These are phyloP conservation scores for Ceyx margarethae DNA, from an alignment of 2,113 vertebrate genomes.

Conservation along the genomic window DNA sequence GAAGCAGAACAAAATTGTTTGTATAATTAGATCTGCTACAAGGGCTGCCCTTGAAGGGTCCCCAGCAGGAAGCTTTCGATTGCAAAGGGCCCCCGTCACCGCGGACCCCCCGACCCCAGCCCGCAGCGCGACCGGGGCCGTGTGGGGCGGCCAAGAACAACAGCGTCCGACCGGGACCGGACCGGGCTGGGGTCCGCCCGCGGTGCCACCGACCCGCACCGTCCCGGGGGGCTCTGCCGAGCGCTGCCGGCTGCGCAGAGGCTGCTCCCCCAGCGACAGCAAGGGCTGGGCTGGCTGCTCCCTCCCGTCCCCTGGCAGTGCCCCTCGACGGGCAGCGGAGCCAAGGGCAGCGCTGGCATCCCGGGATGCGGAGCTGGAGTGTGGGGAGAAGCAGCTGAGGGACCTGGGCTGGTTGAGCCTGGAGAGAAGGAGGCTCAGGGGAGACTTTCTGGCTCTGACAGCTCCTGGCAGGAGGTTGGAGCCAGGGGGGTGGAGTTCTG, in stretches of 20 bases:
- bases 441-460: neutral
- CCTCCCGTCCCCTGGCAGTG: neutral
- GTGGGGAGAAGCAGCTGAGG: neutral
- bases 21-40: slow-evolving; percentile 73
- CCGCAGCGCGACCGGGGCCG: neutral
- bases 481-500: neutral
- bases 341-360: neutral
- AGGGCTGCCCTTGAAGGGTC: slow-evolving; percentile 71
- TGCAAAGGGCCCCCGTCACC: neutral
- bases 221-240: neutral
- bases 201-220: neutral
- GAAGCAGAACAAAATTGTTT: slow-evolving; percentile 76
- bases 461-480: neutral
- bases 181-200: neutral
- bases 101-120: neutral
- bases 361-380: neutral
- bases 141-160: slow-evolving; percentile 45
- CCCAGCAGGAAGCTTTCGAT: slow-evolving; percentile 61
- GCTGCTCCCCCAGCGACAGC: neutral
- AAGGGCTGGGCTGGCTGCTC: neutral
- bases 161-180: neutral
- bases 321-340: neutral
- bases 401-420: neutral
- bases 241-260: neutral
- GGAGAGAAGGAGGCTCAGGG: neutral